A percentile compares a stretch with the other conserved stretches of the same genome.
phyloP scores from a whole-genome alignment of 2,888 invertebrate species.

The Serripes groenlandicus region DNA sequence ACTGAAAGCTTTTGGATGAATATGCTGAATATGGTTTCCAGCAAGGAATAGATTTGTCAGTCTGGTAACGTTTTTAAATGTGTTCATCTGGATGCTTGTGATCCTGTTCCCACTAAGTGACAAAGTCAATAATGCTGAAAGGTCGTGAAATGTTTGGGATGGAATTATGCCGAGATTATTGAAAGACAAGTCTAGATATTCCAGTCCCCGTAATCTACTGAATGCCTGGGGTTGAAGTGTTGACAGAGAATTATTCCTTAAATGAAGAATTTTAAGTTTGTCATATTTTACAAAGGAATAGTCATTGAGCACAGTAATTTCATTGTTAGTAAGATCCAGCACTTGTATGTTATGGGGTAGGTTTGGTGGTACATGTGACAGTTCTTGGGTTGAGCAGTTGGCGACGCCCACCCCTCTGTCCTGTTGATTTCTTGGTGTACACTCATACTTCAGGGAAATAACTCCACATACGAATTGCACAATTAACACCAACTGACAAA shows the following conservation, averaged over 20 bases:
- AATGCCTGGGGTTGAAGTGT: conserved; percentile 72
- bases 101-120: conserved; percentile 77
- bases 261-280: conserved; percentile 72
- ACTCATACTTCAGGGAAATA: conserved; percentile 45
- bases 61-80: conserved; percentile 68
- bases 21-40: conserved; percentile 76
- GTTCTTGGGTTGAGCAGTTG: conserved; percentile 73
- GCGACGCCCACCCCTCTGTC: conserved; percentile 60
- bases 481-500: not conserved
- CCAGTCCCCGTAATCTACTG: conserved; percentile 65
- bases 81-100: conserved; percentile 63
- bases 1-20: conserved; percentile 73
- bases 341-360: conserved; percentile 75
- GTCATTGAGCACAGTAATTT: conserved; percentile 65
- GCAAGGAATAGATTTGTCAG: conserved; percentile 76
- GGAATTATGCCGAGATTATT: conserved; percentile 75
- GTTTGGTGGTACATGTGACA: conserved; percentile 74
- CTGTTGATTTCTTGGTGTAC: conserved; percentile 39
- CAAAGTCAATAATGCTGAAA: conserved; percentile 69
- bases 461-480: not conserved
- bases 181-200: conserved; percentile 75
- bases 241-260: conserved; percentile 77
- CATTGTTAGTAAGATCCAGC: conserved; percentile 78
- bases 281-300: conserved; percentile 79
- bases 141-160: conserved; percentile 70